Base-by-base conservation (phyloP, 2,113 vertebrate species). In the Phalacrocorax pelagicus region DNA sequence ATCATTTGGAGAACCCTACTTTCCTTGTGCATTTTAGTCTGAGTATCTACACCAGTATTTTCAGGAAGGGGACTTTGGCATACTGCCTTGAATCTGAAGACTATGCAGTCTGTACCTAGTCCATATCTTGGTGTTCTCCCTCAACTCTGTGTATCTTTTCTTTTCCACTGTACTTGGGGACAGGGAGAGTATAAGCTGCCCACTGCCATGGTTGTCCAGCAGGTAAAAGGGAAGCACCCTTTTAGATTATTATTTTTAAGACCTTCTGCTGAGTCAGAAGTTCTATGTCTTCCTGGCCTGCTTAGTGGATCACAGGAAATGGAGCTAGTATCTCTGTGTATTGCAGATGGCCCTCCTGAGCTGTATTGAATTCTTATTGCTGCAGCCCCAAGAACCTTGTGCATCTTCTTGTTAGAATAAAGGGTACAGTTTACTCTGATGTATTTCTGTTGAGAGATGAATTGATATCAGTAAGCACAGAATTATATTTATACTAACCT, bases 71-170 rank as follows among this genome's bases (percentile, higher is more conserved):
- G 27, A 27, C 21, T 75, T 62, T 30, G 8, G 23, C 30, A 14
- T 65, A 7, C n/a, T 81, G 47, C 21, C 21, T 65, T 75, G n/a
- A 59, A 69, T 46, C n/a, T 72, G 38, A 73, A 47, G 47, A 11
- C 24, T 51, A 0, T 1, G 0, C 18, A 42, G 12, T 42, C 32
- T 72, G 10, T n/a, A 22, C 3, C 3, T 44, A 42, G 11, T 22
- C 51, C 5, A 6, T 49, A 20, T 20, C 38, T 72, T 46, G 38
- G 6, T 34, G 32, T 62, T 12, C 23, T 90, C 27, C 52, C 42
- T 79, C 52, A 62, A 15, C 8, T 15, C 23, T 29, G 3, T 4
- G 4, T 15, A 52, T 74, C 51, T 58, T 4, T 8, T 80, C 13
- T 59, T 67, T 86, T 30, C n/a, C 19, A 11, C 18, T 30, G 6